Percentiles rank a stretch among this genome's conserved stretches.
Conservation (phyloP, 1,140 invertebrate genomes). For the Penaeus chinensis region DNA sequence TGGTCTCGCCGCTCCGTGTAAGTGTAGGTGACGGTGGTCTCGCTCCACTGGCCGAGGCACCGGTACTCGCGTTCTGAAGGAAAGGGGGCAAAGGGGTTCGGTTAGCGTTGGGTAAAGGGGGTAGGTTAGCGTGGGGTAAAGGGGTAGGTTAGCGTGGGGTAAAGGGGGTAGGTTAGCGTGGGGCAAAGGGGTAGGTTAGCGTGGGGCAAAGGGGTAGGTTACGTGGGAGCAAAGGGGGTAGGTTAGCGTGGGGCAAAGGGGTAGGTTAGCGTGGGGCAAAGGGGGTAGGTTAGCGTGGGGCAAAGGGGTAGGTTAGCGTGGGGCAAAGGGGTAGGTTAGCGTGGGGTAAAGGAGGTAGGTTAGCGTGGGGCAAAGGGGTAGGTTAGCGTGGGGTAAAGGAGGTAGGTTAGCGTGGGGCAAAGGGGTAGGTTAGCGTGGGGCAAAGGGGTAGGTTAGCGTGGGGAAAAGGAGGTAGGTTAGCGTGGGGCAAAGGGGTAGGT, state of each 20-base stretch:
- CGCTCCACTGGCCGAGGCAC: constrained; percentile 80
- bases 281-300: too few relatives aligned
- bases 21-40: constrained; percentile 76
- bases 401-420: too few relatives aligned
- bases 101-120: neutral
- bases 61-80: constrained; percentile 76
- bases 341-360: too few relatives aligned
- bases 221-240: neutral
- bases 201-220: too few relatives aligned
- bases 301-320: too few relatives aligned
- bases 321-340: too few relatives aligned
- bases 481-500: neutral
- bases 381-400: too few relatives aligned
- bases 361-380: too few relatives aligned
- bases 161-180: too few relatives aligned
- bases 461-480: neutral
- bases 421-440: too few relatives aligned
- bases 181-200: too few relatives aligned
- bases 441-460: neutral
- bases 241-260: neutral
- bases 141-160: too few relatives aligned
- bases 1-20: constrained; percentile 78
- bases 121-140: neutral
- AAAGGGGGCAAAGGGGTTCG: neutral
- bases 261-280: neutral